Base-by-base conservation (phyloP, 2,888 invertebrate species). In the Tromatobia lineatoria region DNA sequence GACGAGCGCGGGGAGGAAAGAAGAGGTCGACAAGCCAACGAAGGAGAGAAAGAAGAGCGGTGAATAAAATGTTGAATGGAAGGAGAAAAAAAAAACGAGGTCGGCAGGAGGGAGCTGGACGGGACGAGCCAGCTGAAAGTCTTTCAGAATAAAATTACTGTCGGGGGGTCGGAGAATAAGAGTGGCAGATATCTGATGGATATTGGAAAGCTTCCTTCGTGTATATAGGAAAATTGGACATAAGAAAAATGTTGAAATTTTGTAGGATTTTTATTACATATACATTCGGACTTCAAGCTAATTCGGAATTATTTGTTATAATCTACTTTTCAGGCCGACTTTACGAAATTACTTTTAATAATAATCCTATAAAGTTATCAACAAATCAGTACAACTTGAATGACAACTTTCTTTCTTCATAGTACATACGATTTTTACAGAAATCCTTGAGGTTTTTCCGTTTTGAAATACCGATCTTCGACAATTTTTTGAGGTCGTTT, bases 111-210 rank as follows among this genome's bases (percentile, higher is more conserved):
- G 20, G n/a, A 29, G 29, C 3, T 29, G 2, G 2, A 25, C 38
- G 38, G 29, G 4, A 25, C 3, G 59, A 8, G 50, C 34, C 7
- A 25, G 73, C 61, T 54, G 73, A 84, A 78, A 77, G 81, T 78
- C 78, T 64, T 75, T 78, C 64, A 76, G 81, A 81, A 84, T 84
- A 84, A 84, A 84, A 81, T 81, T 84, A 78, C 74, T 74, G 70
- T 81, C 59, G 81, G 52, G 25, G 64, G 59, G 77, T 23, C 25
- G 50, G 38, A 47, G 69, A 69, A 69, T 69, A 75, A 75, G 69
- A 52, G 64, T 13, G 13, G 57, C 54, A 50, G 66, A 78, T 77
- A 42, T 78, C 77, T 59, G 78, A 81, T 69, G 54, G 80, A 69
- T 80, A 74, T 77, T 64, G 74, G 69, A 54, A 74, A 52, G 73